Evolutionary conservation across 2,888 invertebrate genomes (phyloP).

Genomic region (Spatulosminthurus flaviceps): DNA sequence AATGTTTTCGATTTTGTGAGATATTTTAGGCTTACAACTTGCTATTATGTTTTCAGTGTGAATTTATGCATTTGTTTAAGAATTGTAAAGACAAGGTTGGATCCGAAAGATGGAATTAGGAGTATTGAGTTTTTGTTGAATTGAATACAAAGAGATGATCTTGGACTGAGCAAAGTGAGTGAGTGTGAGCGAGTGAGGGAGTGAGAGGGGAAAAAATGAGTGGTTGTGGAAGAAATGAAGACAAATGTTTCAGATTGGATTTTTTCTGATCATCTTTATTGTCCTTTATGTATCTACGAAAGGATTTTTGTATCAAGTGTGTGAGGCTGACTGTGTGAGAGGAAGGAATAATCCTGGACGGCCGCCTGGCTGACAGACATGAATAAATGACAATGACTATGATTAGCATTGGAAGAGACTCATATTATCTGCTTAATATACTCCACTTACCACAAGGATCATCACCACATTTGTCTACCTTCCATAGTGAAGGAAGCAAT

Average conservation of each 20-base stretch:
- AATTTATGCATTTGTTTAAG: no score
- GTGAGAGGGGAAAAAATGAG: not conserved
- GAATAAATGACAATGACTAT: constrained; percentile 42
- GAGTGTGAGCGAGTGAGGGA: no score
- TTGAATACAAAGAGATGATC: no score
- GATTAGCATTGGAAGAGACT: constrained; percentile 26
- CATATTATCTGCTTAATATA: not conserved
- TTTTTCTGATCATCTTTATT: no score
- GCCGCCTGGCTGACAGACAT: constrained; percentile 41
- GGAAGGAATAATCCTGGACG: constrained; percentile 3
- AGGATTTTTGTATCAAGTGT: not conserved
- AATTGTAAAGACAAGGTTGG: no score
- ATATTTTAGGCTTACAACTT: no score
- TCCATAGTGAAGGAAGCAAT: no score
- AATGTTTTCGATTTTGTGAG: no score
- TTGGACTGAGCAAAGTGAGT: no score
- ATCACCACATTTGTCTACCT: not conserved
- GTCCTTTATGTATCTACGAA: not conserved
- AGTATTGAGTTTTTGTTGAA: no score
- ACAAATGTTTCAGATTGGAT: constrained; percentile 22
- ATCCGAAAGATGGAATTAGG: no score
- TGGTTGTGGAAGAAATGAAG: constrained; percentile 41
- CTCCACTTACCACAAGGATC: constrained; percentile 6
- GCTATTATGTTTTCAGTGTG: no score
- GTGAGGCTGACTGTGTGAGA: not conserved